Conservation (phyloP, 1,140 invertebrate genomes). For the Bombus picipes region DNA sequence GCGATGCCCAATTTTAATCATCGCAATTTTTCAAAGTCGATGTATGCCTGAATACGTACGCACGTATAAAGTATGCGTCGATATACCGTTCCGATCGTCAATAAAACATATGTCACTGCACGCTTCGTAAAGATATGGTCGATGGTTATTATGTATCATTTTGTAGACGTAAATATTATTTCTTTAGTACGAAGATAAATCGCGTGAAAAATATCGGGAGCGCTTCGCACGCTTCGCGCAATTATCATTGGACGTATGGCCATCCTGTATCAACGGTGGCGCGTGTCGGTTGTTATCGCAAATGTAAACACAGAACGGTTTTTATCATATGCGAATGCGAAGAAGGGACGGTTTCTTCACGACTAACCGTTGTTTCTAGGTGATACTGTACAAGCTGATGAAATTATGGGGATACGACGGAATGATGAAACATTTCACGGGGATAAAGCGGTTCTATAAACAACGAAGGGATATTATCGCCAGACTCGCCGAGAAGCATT, state of each 20-base stretch:
- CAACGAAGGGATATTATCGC: constrained; percentile 86
- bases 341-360: constrained; percentile 17
- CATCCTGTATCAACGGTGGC: constrained; percentile 53
- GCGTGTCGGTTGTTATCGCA: constrained; percentile 63
- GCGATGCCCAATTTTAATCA: background rate
- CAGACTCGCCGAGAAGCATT: constrained; percentile 85
- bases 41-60: background rate
- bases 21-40: background rate
- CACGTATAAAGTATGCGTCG: background rate
- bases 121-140: constrained; percentile 17
- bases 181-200: constrained; percentile 30
- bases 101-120: constrained; percentile 17
- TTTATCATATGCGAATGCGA: background rate
- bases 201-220: background rate
- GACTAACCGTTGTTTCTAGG: constrained; percentile 78
- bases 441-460: constrained; percentile 86
- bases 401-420: constrained; percentile 85
- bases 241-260: constrained; percentile 14
- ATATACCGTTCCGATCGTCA: background rate
- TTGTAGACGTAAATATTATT: constrained; percentile 52
- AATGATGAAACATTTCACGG: constrained; percentile 85
- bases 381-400: constrained; percentile 86
- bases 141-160: background rate
- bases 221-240: constrained; percentile 16
- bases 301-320: background rate